Percentiles rank a stretch among this genome's conserved stretches.
Evolutionary conservation across 1,140 invertebrate genomes (phyloP).

Genomic region (Trichonephila clavipes): DNA sequence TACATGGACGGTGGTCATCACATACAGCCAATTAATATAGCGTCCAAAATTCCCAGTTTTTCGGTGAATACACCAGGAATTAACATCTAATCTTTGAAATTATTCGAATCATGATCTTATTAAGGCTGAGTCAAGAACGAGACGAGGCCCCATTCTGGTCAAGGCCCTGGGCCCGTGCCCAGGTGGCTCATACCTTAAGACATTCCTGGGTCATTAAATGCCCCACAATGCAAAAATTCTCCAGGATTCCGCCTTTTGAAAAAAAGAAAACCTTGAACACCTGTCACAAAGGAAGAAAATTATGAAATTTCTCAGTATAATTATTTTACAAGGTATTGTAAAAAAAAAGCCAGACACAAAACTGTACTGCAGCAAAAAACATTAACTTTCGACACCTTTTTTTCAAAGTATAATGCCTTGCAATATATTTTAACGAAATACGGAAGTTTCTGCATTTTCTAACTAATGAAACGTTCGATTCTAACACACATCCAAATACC

Average conservation of each 20-base stretch:
- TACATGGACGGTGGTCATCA: too few relatives aligned
- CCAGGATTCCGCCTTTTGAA: not conserved
- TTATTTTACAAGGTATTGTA: constrained; percentile 44
- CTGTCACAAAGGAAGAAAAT: not conserved
- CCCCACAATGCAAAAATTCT: not conserved
- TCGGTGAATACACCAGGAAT: too few relatives aligned
- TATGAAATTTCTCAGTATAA: not conserved
- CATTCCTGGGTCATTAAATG: too few relatives aligned
- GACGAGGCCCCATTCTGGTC: too few relatives aligned
- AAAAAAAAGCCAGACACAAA: constrained; percentile 29
- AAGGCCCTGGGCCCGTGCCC: too few relatives aligned
- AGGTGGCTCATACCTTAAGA: too few relatives aligned
- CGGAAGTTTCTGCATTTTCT: constrained; percentile 28
- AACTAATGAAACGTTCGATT: constrained; percentile 37
- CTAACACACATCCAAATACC: not conserved
- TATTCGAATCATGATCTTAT: too few relatives aligned
- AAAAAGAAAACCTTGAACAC: not conserved
- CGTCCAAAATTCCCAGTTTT: too few relatives aligned
- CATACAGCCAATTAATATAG: too few relatives aligned
- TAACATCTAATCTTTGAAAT: too few relatives aligned
- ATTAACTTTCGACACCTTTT: constrained; percentile 23
- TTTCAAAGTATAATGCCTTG: not conserved
- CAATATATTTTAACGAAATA: constrained; percentile 40
- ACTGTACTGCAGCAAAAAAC: constrained; percentile 48
- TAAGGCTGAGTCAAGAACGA: too few relatives aligned